Conservation (phyloP, 2,113 vertebrate genomes). For the Mobula hypostoma region DNA sequence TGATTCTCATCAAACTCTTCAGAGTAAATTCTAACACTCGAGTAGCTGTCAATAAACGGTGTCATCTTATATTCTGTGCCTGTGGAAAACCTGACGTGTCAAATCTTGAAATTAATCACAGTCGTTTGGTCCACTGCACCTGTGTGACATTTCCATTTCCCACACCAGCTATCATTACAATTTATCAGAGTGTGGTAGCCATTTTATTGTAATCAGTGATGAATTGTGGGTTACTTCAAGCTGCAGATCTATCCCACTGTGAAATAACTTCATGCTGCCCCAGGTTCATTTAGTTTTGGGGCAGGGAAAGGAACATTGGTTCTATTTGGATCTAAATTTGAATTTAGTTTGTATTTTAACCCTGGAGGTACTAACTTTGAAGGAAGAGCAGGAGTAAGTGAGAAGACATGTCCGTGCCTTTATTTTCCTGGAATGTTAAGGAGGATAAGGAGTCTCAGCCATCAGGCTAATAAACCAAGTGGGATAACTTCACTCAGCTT, state of each 20-base stretch:
- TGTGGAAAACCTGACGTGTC: not conserved
- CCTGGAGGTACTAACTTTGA: not conserved
- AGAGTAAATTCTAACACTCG: constrained; percentile 12
- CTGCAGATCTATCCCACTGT: not conserved
- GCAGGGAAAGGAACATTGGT: not conserved
- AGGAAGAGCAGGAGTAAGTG: not conserved
- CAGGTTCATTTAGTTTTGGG: not conserved
- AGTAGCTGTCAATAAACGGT: not conserved
- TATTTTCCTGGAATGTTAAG: too few species aligned
- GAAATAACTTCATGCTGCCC: not conserved
- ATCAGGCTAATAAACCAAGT: too few species aligned
- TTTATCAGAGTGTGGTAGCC: not conserved
- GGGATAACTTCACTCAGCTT: too few species aligned
- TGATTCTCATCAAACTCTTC: constrained; percentile 7
- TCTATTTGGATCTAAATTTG: not conserved
- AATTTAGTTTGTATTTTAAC: not conserved
- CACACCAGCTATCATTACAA: not conserved
- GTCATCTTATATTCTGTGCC: constrained; percentile 1
- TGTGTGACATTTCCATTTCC: constrained; percentile 29
- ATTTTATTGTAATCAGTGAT: constrained; percentile 1
- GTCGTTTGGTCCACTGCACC: not conserved
- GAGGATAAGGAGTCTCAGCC: too few species aligned
- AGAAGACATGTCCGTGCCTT: too few species aligned
- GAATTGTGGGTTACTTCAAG: not conserved
- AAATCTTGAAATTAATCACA: constrained; percentile 31